Conservation (phyloP, 2,113 vertebrate genomes). For the Pitta sordida region DNA sequence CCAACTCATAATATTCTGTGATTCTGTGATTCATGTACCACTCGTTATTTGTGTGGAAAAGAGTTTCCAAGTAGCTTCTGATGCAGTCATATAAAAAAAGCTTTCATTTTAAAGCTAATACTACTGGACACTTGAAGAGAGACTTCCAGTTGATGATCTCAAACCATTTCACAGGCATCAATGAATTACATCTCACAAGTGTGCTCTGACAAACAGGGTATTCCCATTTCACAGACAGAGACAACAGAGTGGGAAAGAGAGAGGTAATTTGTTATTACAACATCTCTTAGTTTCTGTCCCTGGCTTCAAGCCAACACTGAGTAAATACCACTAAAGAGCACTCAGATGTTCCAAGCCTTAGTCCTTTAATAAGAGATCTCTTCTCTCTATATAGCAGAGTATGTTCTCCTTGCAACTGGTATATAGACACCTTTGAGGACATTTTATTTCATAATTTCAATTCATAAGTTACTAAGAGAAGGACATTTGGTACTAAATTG, state of each 20-base stretch:
- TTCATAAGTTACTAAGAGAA: background rate
- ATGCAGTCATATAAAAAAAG: conserved; percentile 14
- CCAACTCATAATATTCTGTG: too few relatives aligned
- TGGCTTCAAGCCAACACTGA: conserved; percentile 3
- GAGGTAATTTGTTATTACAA: conserved; percentile 26
- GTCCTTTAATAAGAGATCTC: background rate
- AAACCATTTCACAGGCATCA: conserved; percentile 26
- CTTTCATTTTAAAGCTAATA: conserved; percentile 25
- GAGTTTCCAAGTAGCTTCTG: background rate
- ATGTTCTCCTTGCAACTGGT: background rate
- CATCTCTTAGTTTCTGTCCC: background rate
- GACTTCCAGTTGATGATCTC: background rate
- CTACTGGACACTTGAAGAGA: conserved; percentile 17
- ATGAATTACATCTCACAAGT: conserved; percentile 44
- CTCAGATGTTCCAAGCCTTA: background rate
- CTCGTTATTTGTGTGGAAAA: background rate
- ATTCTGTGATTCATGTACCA: too few relatives aligned
- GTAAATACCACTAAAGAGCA: conserved; percentile 19
- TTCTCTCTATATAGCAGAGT: background rate
- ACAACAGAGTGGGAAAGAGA: conserved; percentile 31
- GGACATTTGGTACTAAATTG: background rate
- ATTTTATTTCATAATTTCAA: background rate
- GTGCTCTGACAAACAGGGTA: conserved; percentile 20
- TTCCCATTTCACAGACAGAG: conserved; percentile 40
- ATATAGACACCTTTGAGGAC: background rate